These are phyloP conservation scores for Acanthosepion pharaonis DNA, from an alignment of 2,888 invertebrate species.

Conservation along the genomic window DNA sequence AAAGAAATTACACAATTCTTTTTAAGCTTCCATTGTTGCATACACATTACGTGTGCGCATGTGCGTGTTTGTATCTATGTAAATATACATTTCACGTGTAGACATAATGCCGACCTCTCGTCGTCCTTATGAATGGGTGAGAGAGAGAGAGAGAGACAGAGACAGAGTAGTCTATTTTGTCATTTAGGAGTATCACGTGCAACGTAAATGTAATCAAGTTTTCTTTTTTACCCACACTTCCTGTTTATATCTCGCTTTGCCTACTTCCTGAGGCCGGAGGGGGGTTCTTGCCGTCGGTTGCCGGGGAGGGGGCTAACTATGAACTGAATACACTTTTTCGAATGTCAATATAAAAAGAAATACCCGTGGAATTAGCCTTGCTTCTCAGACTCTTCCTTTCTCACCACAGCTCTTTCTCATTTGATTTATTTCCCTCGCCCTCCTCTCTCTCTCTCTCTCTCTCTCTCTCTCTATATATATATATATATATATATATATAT, in stretches of 20 bases:
- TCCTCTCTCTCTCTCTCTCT: no score
- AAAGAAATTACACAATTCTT: no score
- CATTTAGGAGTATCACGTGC: background rate
- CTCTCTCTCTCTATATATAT: no score
- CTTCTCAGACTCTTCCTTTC: background rate
- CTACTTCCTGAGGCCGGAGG: background rate
- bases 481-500: no score
- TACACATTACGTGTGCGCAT: background rate
- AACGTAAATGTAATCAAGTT: background rate
- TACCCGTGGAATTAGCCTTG: background rate
- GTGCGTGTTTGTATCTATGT: background rate
- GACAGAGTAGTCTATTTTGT: background rate
- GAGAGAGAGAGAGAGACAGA: background rate
- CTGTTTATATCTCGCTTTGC: slow-evolving; percentile 1
- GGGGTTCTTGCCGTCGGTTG: background rate
- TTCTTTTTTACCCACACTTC: background rate
- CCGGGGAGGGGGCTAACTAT: background rate
- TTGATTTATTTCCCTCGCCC: no score
- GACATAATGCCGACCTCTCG: background rate
- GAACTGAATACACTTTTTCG: background rate
- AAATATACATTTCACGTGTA: background rate
- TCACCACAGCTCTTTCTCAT: background rate
- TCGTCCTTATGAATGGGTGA: background rate
- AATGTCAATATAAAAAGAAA: background rate
- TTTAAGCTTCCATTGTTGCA: background rate